Evolutionary conservation across 2,888 invertebrate genomes (phyloP), one percentile per base, ranked within the genome.

Genomic region (Agriopis aurantiaria): DNA sequence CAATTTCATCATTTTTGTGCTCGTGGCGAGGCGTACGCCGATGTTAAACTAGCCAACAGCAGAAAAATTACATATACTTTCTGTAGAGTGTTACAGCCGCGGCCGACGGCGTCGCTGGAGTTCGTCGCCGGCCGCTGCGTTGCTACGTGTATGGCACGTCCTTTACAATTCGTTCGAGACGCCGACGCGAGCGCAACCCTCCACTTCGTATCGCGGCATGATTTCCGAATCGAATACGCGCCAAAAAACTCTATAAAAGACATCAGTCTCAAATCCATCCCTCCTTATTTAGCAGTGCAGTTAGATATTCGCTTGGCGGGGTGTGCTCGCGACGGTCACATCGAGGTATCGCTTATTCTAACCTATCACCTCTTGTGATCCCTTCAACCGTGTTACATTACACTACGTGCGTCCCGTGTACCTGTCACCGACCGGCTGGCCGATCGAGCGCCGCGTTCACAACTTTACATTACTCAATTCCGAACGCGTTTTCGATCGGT

Each of bases 331-430:
- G 75, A 56, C 80, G 71, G 60, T 68, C 73, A 76, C 76, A 62
- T 73, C 77, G 74, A 77, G 69, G 78, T 78, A 80, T 75, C 75
- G 78, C 84, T 79, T 84, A 78, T 57, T 46, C 83, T 83, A 85
- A 80, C 78, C 82, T 82, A 84, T 88, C 88, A 87, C 88, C 79
- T 84, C 86, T 73, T 82, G 87, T 91, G 92, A 90, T 91, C 92
- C 92, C 92, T 87, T 88, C 88, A 91, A 92, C 92, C 92, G 85
- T 88, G 86, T 57, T 69, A 65, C 70, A 65, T 72, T 87, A 91
- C 88, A 79, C 90, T 91, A 71, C 80, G 61, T 72, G 68, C 59
- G 72, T 64, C 64, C 65, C 64, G 68, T 58, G 69, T 11, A 41
- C 43, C 49, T 17, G n/a, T 46, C 49, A 33, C 17, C 78, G 75